These are phyloP conservation scores for Notodonta ziczac DNA, from an alignment of 2,888 invertebrate genomes.

Conservation along the genomic window DNA sequence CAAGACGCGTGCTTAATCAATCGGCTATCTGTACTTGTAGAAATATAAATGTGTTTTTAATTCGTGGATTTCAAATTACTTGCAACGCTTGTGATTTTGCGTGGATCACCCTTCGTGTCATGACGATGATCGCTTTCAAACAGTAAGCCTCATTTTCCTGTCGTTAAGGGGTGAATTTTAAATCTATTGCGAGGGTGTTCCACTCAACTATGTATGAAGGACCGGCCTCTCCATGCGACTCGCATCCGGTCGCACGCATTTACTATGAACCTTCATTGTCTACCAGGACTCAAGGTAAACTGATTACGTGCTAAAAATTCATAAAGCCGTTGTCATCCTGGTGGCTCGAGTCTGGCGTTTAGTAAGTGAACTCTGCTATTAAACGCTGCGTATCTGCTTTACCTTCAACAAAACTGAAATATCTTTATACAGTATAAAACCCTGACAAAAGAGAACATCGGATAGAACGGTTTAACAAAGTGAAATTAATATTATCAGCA, in stretches of 20 bases:
- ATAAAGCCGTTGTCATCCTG: conserved; percentile 71
- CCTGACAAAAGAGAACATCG: conserved; percentile 14
- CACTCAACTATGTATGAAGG: conserved; percentile 80
- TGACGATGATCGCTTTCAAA: conserved; percentile 64
- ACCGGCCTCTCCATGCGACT: conserved; percentile 59
- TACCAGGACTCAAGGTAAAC: conserved; percentile 70
- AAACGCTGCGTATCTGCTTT: conserved; percentile 39
- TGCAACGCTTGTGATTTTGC: conserved; percentile 26
- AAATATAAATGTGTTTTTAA: no score
- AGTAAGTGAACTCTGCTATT: conserved; percentile 60
- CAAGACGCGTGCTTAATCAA: no score
- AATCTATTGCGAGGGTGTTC: conserved; percentile 65
- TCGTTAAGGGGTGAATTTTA: conserved; percentile 79
- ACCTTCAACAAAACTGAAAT: conserved; percentile 41
- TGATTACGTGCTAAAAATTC: conserved; percentile 78
- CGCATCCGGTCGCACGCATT: conserved; percentile 72
- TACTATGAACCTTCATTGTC: conserved; percentile 68
- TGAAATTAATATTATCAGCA: conserved; percentile 58
- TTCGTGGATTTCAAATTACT: conserved; percentile 17
- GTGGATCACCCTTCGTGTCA: conserved; percentile 43
- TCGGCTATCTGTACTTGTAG: no score
- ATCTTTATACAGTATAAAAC: conserved; percentile 20
- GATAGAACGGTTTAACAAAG: conserved; percentile 14
- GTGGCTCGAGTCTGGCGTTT: conserved; percentile 59
- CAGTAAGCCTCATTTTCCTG: conserved; percentile 63